These are phyloP conservation scores for Laticauda colubrina DNA, from an alignment of 2,113 vertebrate species.

Conservation along the genomic window DNA sequence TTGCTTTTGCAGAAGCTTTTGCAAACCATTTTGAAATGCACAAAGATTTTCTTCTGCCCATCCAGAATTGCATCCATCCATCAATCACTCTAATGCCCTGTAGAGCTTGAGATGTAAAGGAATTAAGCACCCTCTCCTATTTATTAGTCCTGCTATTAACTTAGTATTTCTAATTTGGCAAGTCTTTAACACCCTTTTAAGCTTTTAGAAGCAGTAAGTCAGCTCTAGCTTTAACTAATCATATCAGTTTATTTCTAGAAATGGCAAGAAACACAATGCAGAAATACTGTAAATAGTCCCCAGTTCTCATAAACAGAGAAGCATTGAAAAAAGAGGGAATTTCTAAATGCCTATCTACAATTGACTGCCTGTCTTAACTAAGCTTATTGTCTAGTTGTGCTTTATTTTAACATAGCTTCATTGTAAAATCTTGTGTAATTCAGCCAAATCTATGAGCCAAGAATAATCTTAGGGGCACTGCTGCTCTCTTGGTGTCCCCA, in stretches of 20 bases:
- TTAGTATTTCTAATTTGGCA: conserved; percentile 61
- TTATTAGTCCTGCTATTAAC: conserved; percentile 59
- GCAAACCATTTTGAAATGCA: conserved; percentile 21
- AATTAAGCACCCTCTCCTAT: conserved; percentile 48
- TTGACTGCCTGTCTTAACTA: background rate
- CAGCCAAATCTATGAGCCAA: conserved; percentile 36
- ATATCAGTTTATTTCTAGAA: conserved; percentile 68
- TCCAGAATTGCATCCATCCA: conserved; percentile 25
- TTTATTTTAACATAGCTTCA: accelerated
- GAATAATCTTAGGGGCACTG: conserved; percentile 28
- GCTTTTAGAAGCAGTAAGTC: conserved; percentile 66
- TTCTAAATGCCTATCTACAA: accelerated
- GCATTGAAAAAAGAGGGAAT: background rate
- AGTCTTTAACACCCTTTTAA: conserved; percentile 72
- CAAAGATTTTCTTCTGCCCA: conserved; percentile 17
- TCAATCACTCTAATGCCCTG: conserved; percentile 36
- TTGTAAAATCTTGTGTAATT: background rate
- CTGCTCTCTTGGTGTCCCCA: conserved; percentile 21
- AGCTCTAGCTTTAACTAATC: conserved; percentile 64
- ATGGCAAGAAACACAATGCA: conserved; percentile 57
- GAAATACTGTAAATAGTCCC: conserved; percentile 14
- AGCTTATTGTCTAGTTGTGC: accelerated
- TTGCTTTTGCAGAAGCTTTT: background rate
- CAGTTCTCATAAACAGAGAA: background rate
- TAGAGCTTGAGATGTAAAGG: conserved; percentile 18